Evolutionary conservation across 1,140 invertebrate species (phyloP).

Genomic region (Zophobas atratus): DNA sequence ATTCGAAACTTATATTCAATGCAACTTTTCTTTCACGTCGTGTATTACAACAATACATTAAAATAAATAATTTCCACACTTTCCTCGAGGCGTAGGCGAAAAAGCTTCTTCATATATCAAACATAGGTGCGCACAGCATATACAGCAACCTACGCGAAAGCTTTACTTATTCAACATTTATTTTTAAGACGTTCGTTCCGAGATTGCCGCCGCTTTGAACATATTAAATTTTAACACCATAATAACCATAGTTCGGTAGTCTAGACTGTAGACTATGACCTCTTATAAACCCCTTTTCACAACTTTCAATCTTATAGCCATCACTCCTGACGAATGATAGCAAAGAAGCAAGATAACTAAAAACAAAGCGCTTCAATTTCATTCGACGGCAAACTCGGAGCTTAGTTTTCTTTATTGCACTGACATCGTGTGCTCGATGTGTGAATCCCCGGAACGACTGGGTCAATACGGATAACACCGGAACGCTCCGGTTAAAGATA

Average conservation of each 20-base stretch:
- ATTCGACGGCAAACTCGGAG: no score
- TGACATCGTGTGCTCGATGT: not conserved
- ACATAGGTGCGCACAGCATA: not conserved
- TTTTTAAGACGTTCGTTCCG: not conserved
- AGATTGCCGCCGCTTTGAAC: not conserved
- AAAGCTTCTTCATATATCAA: conserved; percentile 2
- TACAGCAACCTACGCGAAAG: not conserved
- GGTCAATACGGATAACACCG: conserved; percentile 8
- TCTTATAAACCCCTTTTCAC: not conserved
- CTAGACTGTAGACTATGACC: not conserved
- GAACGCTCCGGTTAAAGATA: conserved; percentile 16
- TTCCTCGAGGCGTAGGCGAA: not conserved
- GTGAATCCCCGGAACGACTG: conserved; percentile 7
- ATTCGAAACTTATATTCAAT: no score
- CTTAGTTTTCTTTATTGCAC: not conserved
- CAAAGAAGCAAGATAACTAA: no score
- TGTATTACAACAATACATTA: not conserved
- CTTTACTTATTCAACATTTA: conserved; percentile 10
- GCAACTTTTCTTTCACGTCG: no score
- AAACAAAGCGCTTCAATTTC: no score
- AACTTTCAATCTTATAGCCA: not conserved
- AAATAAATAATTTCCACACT: not conserved
- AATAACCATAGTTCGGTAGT: not conserved
- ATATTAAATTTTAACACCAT: not conserved
- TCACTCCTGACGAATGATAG: no score